These are phyloP conservation scores for Gallinago undulata DNA, from an alignment of 2,113 vertebrate genomes.

Conservation along the genomic window DNA sequence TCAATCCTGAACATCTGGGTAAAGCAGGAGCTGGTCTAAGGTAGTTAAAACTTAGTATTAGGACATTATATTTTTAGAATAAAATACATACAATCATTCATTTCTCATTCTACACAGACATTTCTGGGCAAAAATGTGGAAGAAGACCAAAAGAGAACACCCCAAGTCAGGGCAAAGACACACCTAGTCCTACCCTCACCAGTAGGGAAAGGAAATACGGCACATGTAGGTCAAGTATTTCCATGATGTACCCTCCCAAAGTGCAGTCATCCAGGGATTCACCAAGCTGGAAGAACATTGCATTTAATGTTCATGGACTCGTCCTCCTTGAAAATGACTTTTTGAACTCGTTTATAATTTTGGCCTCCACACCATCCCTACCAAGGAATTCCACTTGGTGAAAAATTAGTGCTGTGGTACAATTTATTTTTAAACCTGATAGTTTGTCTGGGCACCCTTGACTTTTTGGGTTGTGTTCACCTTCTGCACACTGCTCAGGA, in stretches of 20 bases:
- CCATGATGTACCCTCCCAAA: background rate
- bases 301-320: background rate
- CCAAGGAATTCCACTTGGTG: background rate
- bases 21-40: background rate
- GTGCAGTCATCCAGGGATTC: background rate
- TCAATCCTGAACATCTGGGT: background rate
- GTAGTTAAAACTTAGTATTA: background rate
- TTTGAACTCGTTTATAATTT: conserved; percentile 27
- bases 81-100: background rate
- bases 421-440: conserved; percentile 25
- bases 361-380: background rate
- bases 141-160: background rate
- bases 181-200: background rate
- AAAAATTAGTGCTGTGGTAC: conserved; percentile 13
- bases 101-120: background rate
- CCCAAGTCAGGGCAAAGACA: background rate
- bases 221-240: background rate
- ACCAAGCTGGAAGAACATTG: background rate
- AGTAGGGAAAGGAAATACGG: background rate
- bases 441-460: background rate
- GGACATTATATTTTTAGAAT: background rate
- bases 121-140: background rate
- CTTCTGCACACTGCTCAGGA: background rate
- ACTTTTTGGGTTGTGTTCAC: conserved; percentile 24
- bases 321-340: conserved; percentile 38